Evolutionary conservation across 2,888 invertebrate genomes (phyloP).

Genomic region (Reticulitermes lucifugus): DNA sequence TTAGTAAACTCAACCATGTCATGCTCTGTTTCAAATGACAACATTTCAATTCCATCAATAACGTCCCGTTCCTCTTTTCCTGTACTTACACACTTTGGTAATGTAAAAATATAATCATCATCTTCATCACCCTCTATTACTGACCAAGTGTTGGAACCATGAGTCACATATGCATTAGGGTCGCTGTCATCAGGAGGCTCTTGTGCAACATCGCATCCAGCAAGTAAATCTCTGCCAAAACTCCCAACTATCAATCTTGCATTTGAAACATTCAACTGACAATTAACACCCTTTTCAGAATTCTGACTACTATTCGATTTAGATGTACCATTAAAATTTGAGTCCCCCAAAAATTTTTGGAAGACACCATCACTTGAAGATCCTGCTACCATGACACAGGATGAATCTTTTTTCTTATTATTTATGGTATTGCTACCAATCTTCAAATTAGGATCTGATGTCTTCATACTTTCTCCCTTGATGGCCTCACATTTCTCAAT

Average conservation of each 20-base stretch:
- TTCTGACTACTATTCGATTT: not conserved
- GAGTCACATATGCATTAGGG: not conserved
- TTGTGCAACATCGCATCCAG: not conserved
- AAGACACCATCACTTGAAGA: not conserved
- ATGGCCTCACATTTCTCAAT: too few species aligned
- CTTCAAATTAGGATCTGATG: too few species aligned
- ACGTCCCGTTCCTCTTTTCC: constrained; percentile 51
- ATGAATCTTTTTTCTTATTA: too few species aligned
- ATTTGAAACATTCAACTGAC: not conserved
- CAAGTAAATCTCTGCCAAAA: constrained; percentile 23
- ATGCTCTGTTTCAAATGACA: constrained; percentile 52
- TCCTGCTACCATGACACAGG: too few species aligned
- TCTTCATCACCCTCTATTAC: constrained; percentile 43
- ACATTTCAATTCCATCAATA: constrained; percentile 53
- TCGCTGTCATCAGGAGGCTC: not conserved
- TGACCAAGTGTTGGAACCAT: not conserved
- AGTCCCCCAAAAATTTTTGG: not conserved
- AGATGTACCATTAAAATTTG: too few species aligned
- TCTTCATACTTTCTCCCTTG: too few species aligned
- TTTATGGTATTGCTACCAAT: too few species aligned
- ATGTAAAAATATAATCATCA: constrained; percentile 36
- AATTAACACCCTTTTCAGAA: not conserved
- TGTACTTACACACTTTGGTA: constrained; percentile 45
- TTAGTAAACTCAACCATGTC: constrained; percentile 53
- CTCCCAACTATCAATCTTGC: not conserved